Evolutionary conservation across 1,140 invertebrate species (phyloP).

Genomic region (Macrobrachium rosenbergii): DNA sequence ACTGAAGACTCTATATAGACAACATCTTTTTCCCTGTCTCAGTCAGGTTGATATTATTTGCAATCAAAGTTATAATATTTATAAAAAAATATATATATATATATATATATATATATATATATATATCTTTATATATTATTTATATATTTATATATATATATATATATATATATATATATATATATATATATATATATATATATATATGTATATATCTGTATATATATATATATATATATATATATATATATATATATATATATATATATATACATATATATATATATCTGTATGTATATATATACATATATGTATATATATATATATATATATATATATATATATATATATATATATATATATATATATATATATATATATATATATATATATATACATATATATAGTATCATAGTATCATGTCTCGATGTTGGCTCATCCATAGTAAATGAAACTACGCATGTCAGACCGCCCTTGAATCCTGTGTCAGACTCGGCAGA

Average conservation of each 20-base stretch:
- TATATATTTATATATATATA: neutral
- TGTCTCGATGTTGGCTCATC: too few relatives aligned
- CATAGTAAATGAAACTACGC: too few relatives aligned
- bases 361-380: conserved; percentile 6
- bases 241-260: conserved; percentile 15
- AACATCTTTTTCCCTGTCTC: too few relatives aligned
- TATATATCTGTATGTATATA: neutral
- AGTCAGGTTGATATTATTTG: too few relatives aligned
- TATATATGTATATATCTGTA: neutral
- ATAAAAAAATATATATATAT: too few relatives aligned
- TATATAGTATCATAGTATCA: neutral
- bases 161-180: neutral
- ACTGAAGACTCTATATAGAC: too few relatives aligned
- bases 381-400: conserved; percentile 8
- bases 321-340: conserved; percentile 19
- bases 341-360: conserved; percentile 19
- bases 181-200: neutral
- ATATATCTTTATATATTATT: too few relatives aligned
- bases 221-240: conserved; percentile 11
- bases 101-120: too few relatives aligned
- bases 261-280: conserved; percentile 9
- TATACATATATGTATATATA: neutral
- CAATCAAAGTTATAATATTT: too few relatives aligned
- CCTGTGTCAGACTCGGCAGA: too few relatives aligned
- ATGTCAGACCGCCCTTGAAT: too few relatives aligned